phyloP scores from a whole-genome alignment of 2,113 vertebrate species.

The Labrus mixtus region DNA sequence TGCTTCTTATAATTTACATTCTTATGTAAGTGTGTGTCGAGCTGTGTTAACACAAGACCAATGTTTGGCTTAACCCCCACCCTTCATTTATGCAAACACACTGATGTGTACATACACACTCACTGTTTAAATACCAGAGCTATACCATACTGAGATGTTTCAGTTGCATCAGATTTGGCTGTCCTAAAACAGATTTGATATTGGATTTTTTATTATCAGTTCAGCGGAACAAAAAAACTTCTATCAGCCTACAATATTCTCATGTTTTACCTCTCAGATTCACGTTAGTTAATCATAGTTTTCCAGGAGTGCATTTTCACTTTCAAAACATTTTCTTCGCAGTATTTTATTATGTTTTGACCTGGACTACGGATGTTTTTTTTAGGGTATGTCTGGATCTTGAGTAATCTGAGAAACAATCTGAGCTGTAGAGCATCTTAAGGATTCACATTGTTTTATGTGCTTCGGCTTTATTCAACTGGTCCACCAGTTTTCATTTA shows the following conservation, averaged over 20 bases:
- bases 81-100: no score
- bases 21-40: not conserved
- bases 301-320: no score
- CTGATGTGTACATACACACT: not conserved
- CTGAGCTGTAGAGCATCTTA: not conserved
- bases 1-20: not conserved
- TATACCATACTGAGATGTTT: not conserved
- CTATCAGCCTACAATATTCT: no score
- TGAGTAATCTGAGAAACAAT: not conserved
- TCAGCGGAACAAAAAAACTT: no score
- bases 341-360: not conserved
- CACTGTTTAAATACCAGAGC: not conserved
- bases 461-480: no score
- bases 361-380: no score
- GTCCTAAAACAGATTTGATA: no score
- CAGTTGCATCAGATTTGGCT: not conserved
- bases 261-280: no score
- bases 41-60: not conserved
- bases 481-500: no score
- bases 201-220: no score
- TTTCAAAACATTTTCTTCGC: not conserved
- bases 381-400: not conserved
- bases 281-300: no score
- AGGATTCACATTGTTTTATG: no score
- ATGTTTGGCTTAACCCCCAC: slow-evolving; percentile 4